Conservation (phyloP, 2,113 vertebrate species). For the Pithys albifrons region DNA sequence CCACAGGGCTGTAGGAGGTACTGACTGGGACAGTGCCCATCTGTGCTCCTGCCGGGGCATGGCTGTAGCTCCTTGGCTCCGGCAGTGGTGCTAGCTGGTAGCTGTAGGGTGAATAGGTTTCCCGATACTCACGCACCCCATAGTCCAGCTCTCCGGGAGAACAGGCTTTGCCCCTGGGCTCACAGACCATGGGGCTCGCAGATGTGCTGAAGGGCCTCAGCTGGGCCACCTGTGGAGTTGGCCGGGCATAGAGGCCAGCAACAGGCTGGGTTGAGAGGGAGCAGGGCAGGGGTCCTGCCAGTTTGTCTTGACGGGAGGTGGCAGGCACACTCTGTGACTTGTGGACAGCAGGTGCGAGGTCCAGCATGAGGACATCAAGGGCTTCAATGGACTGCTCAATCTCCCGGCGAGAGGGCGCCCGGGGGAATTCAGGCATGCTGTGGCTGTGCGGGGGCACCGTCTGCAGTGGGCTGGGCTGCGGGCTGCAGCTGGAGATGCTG, state of each 20-base stretch:
- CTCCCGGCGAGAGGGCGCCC: conserved; percentile 87
- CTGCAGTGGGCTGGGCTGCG: conserved; percentile 72
- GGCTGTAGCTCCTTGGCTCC: conserved; percentile 69
- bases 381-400: conserved; percentile 96
- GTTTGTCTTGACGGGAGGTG: conserved; percentile 60
- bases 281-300: conserved; percentile 71
- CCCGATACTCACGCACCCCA: conserved; percentile 33
- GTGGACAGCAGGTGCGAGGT: conserved; percentile 82
- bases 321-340: conserved; percentile 88
- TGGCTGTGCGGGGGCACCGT: conserved; percentile 74
- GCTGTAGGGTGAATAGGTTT: conserved; percentile 70
- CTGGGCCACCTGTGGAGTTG: conserved; percentile 73
- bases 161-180: neutral
- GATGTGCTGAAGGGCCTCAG: conserved; percentile 62
- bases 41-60: conserved; percentile 63
- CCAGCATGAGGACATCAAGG: conserved; percentile 94
- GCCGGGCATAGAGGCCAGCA: conserved; percentile 64
- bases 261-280: conserved; percentile 81
- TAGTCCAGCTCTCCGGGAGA: conserved; percentile 22
- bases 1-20: conserved; percentile 41
- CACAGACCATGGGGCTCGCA: neutral
- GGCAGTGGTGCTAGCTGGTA: conserved; percentile 26
- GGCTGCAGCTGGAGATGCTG: conserved; percentile 55
- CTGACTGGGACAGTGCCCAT: conserved; percentile 41
- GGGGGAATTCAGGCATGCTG: conserved; percentile 89